Conservation (phyloP, 2,113 vertebrate species). For the Bubo scandiacus region DNA sequence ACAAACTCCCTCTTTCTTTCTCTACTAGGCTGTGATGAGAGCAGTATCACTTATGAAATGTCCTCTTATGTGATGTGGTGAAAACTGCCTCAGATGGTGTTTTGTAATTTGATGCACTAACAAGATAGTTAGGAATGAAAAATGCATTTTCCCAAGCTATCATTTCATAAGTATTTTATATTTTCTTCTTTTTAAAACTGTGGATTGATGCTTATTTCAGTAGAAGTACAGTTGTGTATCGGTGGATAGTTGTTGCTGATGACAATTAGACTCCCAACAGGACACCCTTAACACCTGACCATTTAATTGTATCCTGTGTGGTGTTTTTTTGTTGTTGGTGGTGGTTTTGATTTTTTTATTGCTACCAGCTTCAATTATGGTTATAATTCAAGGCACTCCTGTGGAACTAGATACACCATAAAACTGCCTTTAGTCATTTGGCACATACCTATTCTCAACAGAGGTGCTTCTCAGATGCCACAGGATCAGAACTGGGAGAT, state of each 20-base stretch:
- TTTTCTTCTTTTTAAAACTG: conserved; percentile 24
- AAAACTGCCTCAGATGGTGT: conserved; percentile 55
- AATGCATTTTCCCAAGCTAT: conserved; percentile 41
- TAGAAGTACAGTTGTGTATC: not conserved
- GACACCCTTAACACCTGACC: not conserved
- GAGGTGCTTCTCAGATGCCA: not conserved
- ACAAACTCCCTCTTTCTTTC: conserved; percentile 57
- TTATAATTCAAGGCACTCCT: not conserved
- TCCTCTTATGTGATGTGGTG: conserved; percentile 40
- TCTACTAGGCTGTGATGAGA: conserved; percentile 44
- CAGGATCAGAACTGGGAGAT: not conserved
- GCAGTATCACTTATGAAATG: conserved; percentile 54
- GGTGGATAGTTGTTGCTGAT: not conserved
- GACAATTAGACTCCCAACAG: not conserved
- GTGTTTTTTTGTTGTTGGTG: not conserved
- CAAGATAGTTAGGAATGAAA: conserved; percentile 64
- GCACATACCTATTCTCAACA: not conserved
- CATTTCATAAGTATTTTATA: conserved; percentile 37
- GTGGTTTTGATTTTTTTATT: not conserved
- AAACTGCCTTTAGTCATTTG: not conserved
- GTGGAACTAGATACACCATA: not conserved
- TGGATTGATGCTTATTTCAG: not conserved
- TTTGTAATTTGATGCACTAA: conserved; percentile 61
- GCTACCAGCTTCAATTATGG: not conserved
- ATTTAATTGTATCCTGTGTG: not conserved